These are phyloP conservation scores for Pseudobourletiella spinata DNA, from an alignment of 1,140 invertebrate species.

Conservation along the genomic window DNA sequence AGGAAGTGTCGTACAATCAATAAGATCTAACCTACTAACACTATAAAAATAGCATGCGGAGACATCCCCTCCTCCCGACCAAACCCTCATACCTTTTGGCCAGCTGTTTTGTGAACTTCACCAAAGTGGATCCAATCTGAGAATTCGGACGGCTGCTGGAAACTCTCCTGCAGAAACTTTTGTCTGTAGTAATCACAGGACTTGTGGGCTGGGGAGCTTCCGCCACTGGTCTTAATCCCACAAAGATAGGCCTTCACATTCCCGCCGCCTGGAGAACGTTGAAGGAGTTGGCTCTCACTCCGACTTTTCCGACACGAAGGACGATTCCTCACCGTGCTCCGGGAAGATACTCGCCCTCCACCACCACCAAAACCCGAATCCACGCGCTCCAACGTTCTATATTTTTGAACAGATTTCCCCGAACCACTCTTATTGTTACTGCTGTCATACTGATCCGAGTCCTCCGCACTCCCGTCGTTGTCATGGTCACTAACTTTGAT, in stretches of 20 bases:
- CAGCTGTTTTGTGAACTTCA: constrained; percentile 16
- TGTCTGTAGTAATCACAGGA: constrained; percentile 23
- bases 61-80: no score
- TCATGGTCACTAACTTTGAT: constrained; percentile 17
- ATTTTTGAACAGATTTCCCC: not conserved
- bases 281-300: not conserved
- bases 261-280: not conserved
- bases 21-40: not conserved
- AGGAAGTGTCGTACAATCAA: not conserved
- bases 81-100: constrained; percentile 15
- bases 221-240: not conserved
- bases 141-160: not conserved
- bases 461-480: not conserved
- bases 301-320: not conserved
- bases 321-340: not conserved
- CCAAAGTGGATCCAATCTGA: constrained; percentile 13
- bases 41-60: not conserved
- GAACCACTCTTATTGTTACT: not conserved
- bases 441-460: not conserved
- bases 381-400: not conserved
- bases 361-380: not conserved
- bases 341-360: not conserved
- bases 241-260: no score
- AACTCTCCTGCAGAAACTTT: constrained; percentile 3
- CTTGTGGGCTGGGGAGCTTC: not conserved